Percentiles rank a stretch among this genome's conserved stretches.
Conservation (phyloP, 2,888 invertebrate genomes). For the Drosophila hawaiiensis region DNA sequence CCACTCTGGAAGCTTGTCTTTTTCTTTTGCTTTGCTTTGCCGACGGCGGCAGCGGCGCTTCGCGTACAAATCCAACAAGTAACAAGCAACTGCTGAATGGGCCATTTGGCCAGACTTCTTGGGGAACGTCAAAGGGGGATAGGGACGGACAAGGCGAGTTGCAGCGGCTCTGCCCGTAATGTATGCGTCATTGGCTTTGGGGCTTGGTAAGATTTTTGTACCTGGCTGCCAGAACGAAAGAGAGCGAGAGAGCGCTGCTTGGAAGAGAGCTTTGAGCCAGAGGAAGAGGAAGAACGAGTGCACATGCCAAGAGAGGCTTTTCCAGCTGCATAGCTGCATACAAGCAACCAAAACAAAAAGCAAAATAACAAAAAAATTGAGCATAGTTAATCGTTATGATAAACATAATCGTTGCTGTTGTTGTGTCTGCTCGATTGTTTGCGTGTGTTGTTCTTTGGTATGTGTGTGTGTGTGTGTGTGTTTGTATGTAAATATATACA, state of each 20-base stretch:
- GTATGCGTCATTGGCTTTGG: constrained; percentile 73
- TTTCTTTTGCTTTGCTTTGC: constrained; percentile 50
- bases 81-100: constrained; percentile 62
- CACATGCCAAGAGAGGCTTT: constrained; percentile 39
- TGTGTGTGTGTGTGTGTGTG: not conserved
- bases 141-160: not conserved
- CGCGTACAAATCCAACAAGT: constrained; percentile 65
- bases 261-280: constrained; percentile 9
- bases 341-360: constrained; percentile 71
- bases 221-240: constrained; percentile 26
- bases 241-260: constrained; percentile 22
- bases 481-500: constrained; percentile 16
- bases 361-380: constrained; percentile 30
- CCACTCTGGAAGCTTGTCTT: constrained; percentile 37
- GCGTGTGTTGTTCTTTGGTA: constrained; percentile 1
- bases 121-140: constrained; percentile 9
- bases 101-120: constrained; percentile 54
- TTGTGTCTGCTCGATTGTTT: constrained; percentile 37
- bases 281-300: constrained; percentile 9
- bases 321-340: constrained; percentile 48
- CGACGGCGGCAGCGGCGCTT: constrained; percentile 76
- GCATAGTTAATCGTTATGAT: constrained; percentile 65
- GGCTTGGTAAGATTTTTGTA: constrained; percentile 48
- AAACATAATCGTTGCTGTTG: constrained; percentile 59
- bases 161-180: constrained; percentile 26